Base-by-base conservation (phyloP, 2,797 vertebrate genomes). In the Gymnothorax javanicus region DNA sequence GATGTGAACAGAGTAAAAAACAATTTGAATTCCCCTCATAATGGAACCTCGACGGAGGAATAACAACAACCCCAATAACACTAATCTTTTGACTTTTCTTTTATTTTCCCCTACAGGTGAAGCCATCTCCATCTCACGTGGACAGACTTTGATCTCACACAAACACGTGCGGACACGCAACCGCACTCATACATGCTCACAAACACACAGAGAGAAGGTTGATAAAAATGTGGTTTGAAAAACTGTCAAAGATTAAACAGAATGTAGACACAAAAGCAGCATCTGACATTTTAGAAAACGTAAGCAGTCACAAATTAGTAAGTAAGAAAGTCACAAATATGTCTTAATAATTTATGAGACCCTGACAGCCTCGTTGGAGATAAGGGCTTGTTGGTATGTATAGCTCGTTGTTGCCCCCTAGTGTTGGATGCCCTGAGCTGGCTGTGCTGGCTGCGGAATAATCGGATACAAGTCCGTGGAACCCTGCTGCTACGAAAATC, bases 321-420 rank as follows among this genome's bases (percentile, higher is more conserved):
- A 84, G 84, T 87, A 90, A 64, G 79, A 90, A 85, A 87, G 56
- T 91, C 86, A 90, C 23, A 50, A 88, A 89, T 89, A 50, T 87
- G 85, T 85, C 86, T 89, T 90, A 73, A 89, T 93, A 90, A 88
- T 86, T 90, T 88, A 87, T 92, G 50, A 89, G 71, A 84, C 86
- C 25, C 71, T 73, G 73, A 82, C 20, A 86, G 77, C 82, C 69
- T 62, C 58, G 77, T 43, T 54, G 85, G 82, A 84, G 56, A 86
- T 62, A 83, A 85, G 71, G 67, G 84, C 50, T 86, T 81, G 12
- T 23, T 83, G 73, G 82, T 62, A 84, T n/a, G 0, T 86, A 86
- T 86, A 94, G 93, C 91, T 93, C 91, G 71, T 88, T 83, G 91
- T 93, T 96, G 94, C 94, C 94, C 94, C 93, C 94, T 95, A 91